Evolutionary conservation across 2,888 invertebrate genomes (phyloP), one percentile per base, ranked within the genome.

Genomic region (Apoda limacodes): DNA sequence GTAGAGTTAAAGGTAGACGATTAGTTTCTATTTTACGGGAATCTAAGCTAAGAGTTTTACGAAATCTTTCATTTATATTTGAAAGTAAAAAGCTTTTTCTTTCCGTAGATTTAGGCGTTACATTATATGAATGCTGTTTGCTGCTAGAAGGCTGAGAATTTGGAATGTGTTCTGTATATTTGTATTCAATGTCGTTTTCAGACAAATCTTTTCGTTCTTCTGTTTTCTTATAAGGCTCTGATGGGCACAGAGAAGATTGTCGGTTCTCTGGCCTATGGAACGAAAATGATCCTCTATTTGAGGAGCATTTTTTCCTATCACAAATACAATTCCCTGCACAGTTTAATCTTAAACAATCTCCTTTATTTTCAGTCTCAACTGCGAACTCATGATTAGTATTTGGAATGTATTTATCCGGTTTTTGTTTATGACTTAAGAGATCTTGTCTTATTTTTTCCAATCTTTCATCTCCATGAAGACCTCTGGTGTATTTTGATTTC

Each of bases 21-120:
- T 74, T 72, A 0, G 69, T 67, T 39, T 78, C 76, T 12, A 76
- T 54, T 46, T 78, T 78, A 4, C 78, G 59, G 3, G 80, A 78
- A 41, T 81, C 81, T 31, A 81, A 63, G 46, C 81, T 81, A n/a
- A 81, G 58, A 3, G 81, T 81, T 46, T 81, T 81, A 3, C 80
- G 60, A 37, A 82, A 80, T 34, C 82, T 55, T 39, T 82, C 81
- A 34, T 82, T 82, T 6, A 82, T 48, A 38, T 82, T 81, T 1
- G 81, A 56, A 4, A 82, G 56, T 23, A 82, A 47, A 28, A 76
- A 69, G 36, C 70, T 68, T 37, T 75, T 61, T 25, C 76, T 53
- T 42, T 81, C 78, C 11, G 70, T 67, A 2, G 78, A 80, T 48
- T 80, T 80, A 4, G 80, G 80, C 0, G 80, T 80, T 5, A 80